These are phyloP conservation scores for Delia radicum DNA, from an alignment of 1,140 invertebrate genomes.

Conservation along the genomic window DNA sequence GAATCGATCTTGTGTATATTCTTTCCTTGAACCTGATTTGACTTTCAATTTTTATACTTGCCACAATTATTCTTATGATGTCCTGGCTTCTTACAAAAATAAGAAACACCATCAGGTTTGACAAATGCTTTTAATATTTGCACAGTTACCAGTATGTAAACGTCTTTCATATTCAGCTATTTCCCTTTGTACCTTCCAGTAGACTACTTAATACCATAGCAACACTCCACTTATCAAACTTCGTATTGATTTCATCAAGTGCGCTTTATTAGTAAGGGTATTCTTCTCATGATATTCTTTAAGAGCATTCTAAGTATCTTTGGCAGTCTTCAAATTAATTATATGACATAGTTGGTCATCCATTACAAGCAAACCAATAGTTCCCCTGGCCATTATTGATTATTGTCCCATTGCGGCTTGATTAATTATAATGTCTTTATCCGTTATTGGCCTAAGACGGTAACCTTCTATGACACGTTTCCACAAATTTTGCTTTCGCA, in stretches of 20 bases:
- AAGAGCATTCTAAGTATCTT: background rate
- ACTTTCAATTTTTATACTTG: no score
- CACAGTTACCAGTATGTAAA: background rate
- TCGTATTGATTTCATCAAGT: background rate
- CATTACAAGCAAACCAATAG: constrained; percentile 3
- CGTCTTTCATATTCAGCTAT: background rate
- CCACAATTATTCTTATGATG: no score
- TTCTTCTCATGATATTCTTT: no score
- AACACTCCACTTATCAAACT: background rate
- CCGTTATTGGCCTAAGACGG: background rate
- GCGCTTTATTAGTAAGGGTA: background rate
- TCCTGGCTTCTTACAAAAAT: background rate
- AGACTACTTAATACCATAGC: background rate
- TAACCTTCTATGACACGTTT: background rate
- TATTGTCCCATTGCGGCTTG: background rate
- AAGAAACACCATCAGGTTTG: background rate
- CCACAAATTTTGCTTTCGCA: no score
- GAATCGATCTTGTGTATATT: background rate
- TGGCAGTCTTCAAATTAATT: background rate
- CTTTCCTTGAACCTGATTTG: background rate
- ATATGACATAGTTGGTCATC: background rate
- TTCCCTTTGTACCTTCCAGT: background rate
- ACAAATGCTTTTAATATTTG: background rate
- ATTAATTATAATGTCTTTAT: background rate
- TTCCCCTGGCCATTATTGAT: constrained; percentile 2